phyloP scores from a whole-genome alignment of 2,113 vertebrate species.

The Pelmatolapia mariae region DNA sequence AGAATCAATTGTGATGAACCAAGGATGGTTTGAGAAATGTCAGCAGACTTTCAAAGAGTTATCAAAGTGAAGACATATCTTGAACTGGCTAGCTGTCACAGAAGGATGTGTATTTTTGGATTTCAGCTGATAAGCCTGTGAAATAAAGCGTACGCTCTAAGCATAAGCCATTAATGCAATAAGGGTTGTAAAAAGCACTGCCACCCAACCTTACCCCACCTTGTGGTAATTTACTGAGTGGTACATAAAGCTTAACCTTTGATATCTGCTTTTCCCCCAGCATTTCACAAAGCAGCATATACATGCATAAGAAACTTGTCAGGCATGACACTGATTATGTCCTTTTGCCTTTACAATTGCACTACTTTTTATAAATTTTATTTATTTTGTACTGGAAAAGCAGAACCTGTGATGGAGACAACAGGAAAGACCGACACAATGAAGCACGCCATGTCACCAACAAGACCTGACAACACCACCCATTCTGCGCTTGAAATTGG shows the following conservation, averaged over 20 bases:
- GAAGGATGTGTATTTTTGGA: background rate
- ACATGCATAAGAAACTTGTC: background rate
- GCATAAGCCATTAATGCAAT: accelerated
- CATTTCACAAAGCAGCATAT: background rate
- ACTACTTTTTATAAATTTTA: background rate
- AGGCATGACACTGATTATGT: background rate
- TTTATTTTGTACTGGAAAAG: background rate
- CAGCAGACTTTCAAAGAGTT: background rate
- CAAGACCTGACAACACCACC: background rate
- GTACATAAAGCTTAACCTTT: background rate
- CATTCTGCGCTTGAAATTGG: background rate
- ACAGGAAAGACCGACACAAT: background rate
- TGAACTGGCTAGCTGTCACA: background rate
- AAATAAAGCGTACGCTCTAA: background rate
- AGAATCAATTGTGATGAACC: background rate
- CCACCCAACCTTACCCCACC: background rate
- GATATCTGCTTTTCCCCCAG: background rate
- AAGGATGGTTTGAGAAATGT: background rate
- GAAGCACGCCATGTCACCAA: too few species aligned
- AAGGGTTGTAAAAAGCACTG: background rate
- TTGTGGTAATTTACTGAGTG: background rate
- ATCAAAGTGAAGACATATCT: background rate
- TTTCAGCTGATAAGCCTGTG: background rate
- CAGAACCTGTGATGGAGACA: accelerated
- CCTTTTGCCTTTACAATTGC: background rate